These are phyloP conservation scores for Phallusia fumigata DNA, from an alignment of 23 tunicate genomes.

Conservation along the genomic window DNA sequence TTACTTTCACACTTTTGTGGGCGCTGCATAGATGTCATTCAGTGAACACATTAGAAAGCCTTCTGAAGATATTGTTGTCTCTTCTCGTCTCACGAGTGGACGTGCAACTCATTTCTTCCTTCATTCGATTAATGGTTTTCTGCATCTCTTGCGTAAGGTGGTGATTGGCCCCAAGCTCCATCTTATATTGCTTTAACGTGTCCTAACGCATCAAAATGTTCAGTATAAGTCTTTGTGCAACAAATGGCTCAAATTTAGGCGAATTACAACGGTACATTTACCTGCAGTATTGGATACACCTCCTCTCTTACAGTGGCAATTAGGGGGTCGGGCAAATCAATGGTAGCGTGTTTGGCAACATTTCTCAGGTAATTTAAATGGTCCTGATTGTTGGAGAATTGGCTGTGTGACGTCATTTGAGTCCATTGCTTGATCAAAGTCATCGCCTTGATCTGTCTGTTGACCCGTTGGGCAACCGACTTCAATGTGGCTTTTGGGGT, in stretches of 20 bases:
- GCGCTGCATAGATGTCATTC: background rate
- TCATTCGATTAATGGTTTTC: constrained; percentile 32
- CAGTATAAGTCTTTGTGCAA: too few relatives aligned
- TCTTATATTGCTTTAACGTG: constrained; percentile 66
- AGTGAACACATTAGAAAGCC: constrained; percentile 28
- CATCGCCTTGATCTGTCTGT: constrained; percentile 59
- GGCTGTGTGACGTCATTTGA: constrained; percentile 54
- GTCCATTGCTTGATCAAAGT: constrained; percentile 57
- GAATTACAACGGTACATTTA: background rate
- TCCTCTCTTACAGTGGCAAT: constrained; percentile 43
- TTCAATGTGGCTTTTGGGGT: constrained; percentile 35
- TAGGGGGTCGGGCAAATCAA: constrained; percentile 56
- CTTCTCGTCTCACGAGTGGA: constrained; percentile 24
- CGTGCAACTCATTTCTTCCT: constrained; percentile 21
- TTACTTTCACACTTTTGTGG: too few relatives aligned
- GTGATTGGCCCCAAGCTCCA: constrained; percentile 73
- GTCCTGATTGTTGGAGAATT: constrained; percentile 54
- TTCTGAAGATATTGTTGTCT: constrained; percentile 19
- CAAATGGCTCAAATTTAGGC: too few relatives aligned
- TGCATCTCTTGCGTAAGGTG: constrained; percentile 72
- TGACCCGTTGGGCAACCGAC: constrained; percentile 60
- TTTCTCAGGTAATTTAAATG: constrained; percentile 52
- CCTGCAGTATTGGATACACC: constrained; percentile 46
- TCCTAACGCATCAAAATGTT: constrained; percentile 32
- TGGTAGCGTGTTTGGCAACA: constrained; percentile 32